Conservation (phyloP, 2,113 vertebrate species). For the Aptenodytes forsteri region DNA sequence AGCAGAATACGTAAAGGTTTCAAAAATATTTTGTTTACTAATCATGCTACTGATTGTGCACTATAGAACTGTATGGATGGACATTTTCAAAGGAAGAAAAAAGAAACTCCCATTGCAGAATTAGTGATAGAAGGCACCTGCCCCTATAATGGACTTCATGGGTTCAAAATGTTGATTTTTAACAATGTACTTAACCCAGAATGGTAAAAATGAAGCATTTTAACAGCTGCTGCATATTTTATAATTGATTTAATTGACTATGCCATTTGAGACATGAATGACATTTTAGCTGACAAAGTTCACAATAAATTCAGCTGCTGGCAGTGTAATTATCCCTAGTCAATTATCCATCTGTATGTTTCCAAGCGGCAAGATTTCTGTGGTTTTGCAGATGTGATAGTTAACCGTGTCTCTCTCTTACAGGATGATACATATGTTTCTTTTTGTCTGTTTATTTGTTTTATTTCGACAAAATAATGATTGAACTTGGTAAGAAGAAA, state of each 20-base stretch:
- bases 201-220: not conserved
- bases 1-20: conserved; percentile 7
- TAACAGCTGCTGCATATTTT: not conserved
- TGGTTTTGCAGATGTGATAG: not conserved
- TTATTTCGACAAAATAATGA: not conserved
- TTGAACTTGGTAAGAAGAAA: not conserved
- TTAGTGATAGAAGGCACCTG: not conserved
- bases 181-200: not conserved
- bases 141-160: not conserved
- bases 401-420: not conserved
- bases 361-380: not conserved
- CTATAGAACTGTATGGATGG: not conserved
- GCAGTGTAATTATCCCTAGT: not conserved
- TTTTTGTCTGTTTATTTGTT: not conserved
- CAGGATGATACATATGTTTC: not conserved
- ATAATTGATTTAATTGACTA: not conserved
- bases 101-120: not conserved
- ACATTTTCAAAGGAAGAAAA: not conserved
- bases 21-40: conserved; percentile 25
- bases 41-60: not conserved
- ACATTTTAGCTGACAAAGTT: conserved; percentile 16
- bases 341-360: not conserved
- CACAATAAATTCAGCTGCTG: not conserved
- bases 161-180: not conserved
- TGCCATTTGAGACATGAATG: not conserved